Conservation (phyloP, 2,113 vertebrate species). For the Stictonetta naevosa region DNA sequence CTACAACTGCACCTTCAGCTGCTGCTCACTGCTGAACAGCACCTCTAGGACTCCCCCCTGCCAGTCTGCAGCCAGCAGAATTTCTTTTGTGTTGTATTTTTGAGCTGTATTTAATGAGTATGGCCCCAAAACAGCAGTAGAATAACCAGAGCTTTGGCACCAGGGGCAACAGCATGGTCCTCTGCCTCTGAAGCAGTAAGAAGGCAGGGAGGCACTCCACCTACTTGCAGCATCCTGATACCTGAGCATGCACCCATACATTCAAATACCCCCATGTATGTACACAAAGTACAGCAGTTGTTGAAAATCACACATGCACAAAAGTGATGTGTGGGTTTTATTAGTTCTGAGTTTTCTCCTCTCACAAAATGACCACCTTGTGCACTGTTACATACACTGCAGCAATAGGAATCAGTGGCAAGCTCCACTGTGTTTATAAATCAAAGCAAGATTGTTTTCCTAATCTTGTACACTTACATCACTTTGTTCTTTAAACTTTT, state of each 20-base stretch:
- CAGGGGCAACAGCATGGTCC: accelerated
- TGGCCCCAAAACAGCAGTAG: background rate
- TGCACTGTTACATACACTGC: background rate
- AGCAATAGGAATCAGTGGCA: background rate
- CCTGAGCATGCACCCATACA: background rate
- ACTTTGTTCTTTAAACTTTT: background rate
- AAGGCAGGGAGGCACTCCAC: background rate
- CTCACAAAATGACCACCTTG: background rate
- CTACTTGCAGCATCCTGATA: background rate
- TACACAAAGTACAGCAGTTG: background rate
- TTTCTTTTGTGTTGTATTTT: background rate
- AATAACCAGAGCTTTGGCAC: background rate
- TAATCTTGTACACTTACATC: background rate
- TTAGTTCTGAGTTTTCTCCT: background rate
- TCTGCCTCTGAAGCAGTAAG: background rate
- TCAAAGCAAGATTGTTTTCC: background rate
- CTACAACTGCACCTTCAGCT: background rate
- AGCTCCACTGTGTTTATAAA: background rate
- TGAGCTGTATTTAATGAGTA: background rate
- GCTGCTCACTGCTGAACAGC: accelerated
- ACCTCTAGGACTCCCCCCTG: background rate
- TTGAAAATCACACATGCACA: background rate
- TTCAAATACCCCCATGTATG: background rate
- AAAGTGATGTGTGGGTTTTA: accelerated
- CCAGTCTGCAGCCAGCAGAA: background rate